Base-by-base conservation (phyloP, 2,113 vertebrate genomes). In the Saccopteryx leptura region DNA sequence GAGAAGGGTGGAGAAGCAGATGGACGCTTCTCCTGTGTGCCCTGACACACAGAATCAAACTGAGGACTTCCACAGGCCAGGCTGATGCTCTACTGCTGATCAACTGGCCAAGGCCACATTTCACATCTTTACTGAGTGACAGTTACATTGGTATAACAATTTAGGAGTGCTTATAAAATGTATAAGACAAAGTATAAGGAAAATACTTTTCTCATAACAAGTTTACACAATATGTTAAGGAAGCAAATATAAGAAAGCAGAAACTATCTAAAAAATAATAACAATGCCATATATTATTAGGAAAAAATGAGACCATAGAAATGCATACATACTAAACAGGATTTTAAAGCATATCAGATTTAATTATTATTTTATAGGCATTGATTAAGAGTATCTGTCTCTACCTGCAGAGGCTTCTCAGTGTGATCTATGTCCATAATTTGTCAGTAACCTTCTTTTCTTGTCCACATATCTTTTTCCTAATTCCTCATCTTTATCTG, bases 261-360 rank as follows among this genome's bases (percentile, higher is more conserved):
- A 90, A 93, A n/a, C 6, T 76, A 60, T 28, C 9, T 54, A 75
- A 82, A 92, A 92, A 86, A 68, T 78, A 93, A 31, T 69, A 85
- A 31, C 5, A 68, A 12, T 89, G 19, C 52, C 72, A 48, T 46
- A 74, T 26, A 93, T 79, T 50, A 58, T 33, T 69, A 71, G 7
- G 69, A 4, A 1, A 92, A 82, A 72, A 54, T 83, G 66, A 31
- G 61, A 69, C 3, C 15, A 46, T n/a, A 68, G 17, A 68, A 83
- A 68, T 18, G 52, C 28, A 69, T 61, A 66, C 4, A 19, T 18
- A 87, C 7, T 60, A 48, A 13, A 15, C 60, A 58, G 2, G 2
- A 58, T 31, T 93, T 88, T 66, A 26, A 86, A 72, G 4, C 3
- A 65, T 48, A 52, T 17, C 28, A 26, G 2, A 76, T 58, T 58